Evolutionary conservation across 2,888 invertebrate species (phyloP), one percentile per base, ranked within the genome.

Genomic region (Lasioglossum calceatum): DNA sequence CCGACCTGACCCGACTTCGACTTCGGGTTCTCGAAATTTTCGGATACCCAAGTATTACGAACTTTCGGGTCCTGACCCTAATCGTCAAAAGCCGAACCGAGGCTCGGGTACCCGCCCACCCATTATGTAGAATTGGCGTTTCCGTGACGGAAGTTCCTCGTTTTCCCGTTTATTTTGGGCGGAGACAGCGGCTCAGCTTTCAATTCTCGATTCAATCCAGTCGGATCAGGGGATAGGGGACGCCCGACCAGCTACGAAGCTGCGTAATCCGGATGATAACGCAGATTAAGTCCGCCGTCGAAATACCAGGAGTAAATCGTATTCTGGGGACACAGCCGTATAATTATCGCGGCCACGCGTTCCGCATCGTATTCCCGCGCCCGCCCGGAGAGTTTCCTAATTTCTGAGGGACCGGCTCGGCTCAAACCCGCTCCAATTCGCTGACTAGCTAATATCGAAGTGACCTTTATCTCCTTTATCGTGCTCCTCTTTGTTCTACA

Each of bases 281-380:
- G 89, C 79, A 90, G 91, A 93, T 93, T 92, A 92, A 93, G 91
- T 92, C 85, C 89, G 77, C 85, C 88, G 81, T 84, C 88, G 91
- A 90, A 92, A 91, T 91, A 88, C 88, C 89, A 84, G 80, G 90
- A 91, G 91, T 92, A 91, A 92, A 92, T 93, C 92, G 92, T 88
- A 91, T 92, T 89, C 90, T 82, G 54, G 77, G 83, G 81, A 90
- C 85, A 85, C 80, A 88, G 88, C 84, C 86, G 89, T 82, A 85
- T 90, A 89, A 92, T 92, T 91, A 91, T 87, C 85, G 86, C 84
- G 81, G 70, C 82, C 85, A 82, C 81, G 85, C 85, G 77, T 71
- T 80, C 74, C 78, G 14, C 88, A 85, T 88, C 84, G 85, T 16
- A 74, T 83, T 76, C 50, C 77, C 67, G 70, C 36, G 79, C 83